Conservation (phyloP, 1,140 invertebrate species). For the Drosophila prosaltans region DNA sequence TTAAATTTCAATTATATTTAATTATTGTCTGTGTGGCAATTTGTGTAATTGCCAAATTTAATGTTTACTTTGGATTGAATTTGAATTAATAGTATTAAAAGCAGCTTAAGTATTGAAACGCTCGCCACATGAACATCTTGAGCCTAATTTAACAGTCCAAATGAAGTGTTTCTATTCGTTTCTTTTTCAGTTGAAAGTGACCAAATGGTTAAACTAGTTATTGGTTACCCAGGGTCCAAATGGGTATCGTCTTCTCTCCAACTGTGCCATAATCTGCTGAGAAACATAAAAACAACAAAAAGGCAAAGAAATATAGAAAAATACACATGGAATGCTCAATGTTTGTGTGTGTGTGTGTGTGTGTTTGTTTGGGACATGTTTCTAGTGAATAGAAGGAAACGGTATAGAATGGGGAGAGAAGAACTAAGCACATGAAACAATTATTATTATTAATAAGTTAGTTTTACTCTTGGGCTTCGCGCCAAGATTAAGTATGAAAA, state of each 20-base stretch:
- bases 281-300: conserved; percentile 2
- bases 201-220: conserved; percentile 45
- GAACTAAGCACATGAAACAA: conserved; percentile 65
- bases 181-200: too few species aligned
- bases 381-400: not conserved
- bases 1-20: conserved; percentile 4
- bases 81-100: not conserved
- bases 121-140: not conserved
- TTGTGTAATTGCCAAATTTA: not conserved
- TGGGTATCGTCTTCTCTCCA: not conserved
- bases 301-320: conserved; percentile 52
- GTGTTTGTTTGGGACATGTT: conserved; percentile 28
- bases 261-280: conserved; percentile 36
- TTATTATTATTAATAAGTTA: conserved; percentile 81
- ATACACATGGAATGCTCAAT: conserved; percentile 34
- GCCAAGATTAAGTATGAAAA: conserved; percentile 78
- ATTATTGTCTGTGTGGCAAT: not conserved
- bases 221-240: conserved; percentile 34
- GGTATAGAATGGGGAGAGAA: not conserved
- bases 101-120: too few species aligned
- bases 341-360: conserved; percentile 23
- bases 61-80: not conserved
- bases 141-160: conserved; percentile 2
- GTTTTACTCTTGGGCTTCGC: conserved; percentile 61
- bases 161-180: not conserved